Conservation (phyloP, 1,140 invertebrate genomes). For the Drosophila gunungcola region DNA sequence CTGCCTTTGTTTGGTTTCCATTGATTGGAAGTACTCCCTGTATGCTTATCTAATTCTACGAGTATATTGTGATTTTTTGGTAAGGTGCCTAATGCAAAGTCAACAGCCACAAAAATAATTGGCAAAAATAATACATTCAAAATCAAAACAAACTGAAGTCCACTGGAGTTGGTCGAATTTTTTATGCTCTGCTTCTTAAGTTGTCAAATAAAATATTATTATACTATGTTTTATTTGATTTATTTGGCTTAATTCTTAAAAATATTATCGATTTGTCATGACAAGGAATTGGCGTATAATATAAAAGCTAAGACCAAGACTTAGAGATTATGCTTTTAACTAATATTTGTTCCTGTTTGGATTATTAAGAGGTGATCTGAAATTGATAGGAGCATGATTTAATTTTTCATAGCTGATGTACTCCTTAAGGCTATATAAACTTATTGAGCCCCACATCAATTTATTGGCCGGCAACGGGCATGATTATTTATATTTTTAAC, state of each 20-base stretch:
- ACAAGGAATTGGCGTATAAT: no score
- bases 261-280: no score
- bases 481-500: conserved; percentile 69
- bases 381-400: not conserved
- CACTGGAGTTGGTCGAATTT: conserved; percentile 10
- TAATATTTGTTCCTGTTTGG: no score
- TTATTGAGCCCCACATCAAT: conserved; percentile 9
- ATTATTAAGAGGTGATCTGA: no score
- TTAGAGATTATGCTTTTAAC: no score
- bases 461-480: conserved; percentile 53
- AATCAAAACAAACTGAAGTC: conserved; percentile 48
- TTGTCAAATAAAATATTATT: no score
- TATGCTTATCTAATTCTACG: conserved; percentile 66
- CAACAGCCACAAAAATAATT: conserved; percentile 40
- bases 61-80: conserved; percentile 28
- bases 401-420: conserved; percentile 7
- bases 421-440: not conserved
- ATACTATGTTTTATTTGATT: no score
- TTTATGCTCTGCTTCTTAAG: conserved; percentile 1
- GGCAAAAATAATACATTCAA: conserved; percentile 48
- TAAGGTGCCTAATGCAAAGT: conserved; percentile 43
- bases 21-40: conserved; percentile 57
- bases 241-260: no score
- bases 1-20: conserved; percentile 40
- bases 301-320: no score